A percentile compares a stretch with the other conserved stretches of the same genome.
These are phyloP conservation scores for Bombyx mandarina DNA, from an alignment of 1,140 invertebrate species.

Conservation along the genomic window DNA sequence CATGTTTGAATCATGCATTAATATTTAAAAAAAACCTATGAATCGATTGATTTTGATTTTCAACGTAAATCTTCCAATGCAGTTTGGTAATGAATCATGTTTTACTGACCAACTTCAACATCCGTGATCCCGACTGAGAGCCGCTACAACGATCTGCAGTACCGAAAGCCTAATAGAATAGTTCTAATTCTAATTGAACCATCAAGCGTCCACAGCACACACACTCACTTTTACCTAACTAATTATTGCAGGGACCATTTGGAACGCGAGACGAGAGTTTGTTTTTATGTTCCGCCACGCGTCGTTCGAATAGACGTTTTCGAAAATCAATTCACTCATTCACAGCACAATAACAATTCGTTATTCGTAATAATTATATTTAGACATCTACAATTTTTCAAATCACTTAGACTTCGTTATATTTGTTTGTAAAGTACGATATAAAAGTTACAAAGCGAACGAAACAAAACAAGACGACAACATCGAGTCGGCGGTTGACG, in stretches of 20 bases:
- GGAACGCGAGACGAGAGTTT: conserved; percentile 50
- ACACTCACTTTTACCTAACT: conserved; percentile 66
- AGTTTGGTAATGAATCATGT: conserved; percentile 3
- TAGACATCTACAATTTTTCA: conserved; percentile 22
- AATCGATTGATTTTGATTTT: not conserved
- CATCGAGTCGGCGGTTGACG: conserved; percentile 38
- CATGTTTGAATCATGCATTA: not conserved
- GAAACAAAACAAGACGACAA: conserved; percentile 26
- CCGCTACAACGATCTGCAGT: conserved; percentile 26
- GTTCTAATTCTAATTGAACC: conserved; percentile 55
- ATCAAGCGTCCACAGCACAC: conserved; percentile 57
- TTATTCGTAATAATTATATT: conserved; percentile 35
- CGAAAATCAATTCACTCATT: conserved; percentile 39
- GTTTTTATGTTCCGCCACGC: conserved; percentile 46
- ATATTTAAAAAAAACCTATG: not conserved
- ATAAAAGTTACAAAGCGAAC: conserved; percentile 21
- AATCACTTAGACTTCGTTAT: conserved; percentile 29
- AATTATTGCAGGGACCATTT: conserved; percentile 52
- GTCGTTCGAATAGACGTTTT: conserved; percentile 29
- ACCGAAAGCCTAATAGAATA: conserved; percentile 37
- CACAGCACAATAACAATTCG: conserved; percentile 49
- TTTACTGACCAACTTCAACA: conserved; percentile 63
- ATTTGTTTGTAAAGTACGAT: conserved; percentile 13
- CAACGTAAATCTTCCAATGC: conserved; percentile 1
- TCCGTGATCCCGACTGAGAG: conserved; percentile 28